phyloP scores from a whole-genome alignment of 2,888 invertebrate genomes.

The Parnassius glacialis region DNA sequence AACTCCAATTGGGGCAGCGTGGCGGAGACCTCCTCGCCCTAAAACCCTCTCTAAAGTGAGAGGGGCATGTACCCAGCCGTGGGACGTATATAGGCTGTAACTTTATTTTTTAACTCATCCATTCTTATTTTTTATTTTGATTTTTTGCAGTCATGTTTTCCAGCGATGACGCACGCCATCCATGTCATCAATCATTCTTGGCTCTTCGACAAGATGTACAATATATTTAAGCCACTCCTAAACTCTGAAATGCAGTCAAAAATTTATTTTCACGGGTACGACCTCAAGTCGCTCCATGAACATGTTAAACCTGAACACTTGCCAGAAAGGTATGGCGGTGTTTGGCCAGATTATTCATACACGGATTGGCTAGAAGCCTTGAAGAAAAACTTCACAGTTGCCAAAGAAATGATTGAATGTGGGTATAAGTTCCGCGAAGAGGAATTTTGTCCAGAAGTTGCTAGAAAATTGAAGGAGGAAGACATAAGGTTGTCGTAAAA shows the following conservation, averaged over 20 bases:
- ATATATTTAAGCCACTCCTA: constrained; percentile 88
- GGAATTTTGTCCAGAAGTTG: constrained; percentile 60
- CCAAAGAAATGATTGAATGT: constrained; percentile 82
- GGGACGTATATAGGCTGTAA: too few relatives aligned
- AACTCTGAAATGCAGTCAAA: constrained; percentile 84
- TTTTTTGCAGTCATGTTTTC: constrained; percentile 84
- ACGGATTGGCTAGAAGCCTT: constrained; percentile 87
- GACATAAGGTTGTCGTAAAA: constrained; percentile 53
- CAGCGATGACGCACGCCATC: constrained; percentile 86
- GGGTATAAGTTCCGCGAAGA: constrained; percentile 82
- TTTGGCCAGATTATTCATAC: constrained; percentile 86
- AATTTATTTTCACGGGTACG: constrained; percentile 86
- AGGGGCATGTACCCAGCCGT: too few relatives aligned
- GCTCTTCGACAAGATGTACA: constrained; percentile 89
- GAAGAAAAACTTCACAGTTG: constrained; percentile 77
- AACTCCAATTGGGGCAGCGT: too few relatives aligned
- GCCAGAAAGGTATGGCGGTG: constrained; percentile 86
- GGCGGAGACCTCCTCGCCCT: too few relatives aligned
- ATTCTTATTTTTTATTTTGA: neutral
- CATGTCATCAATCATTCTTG: constrained; percentile 91
- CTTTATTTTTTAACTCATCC: neutral
- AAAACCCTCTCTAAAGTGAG: too few relatives aligned
- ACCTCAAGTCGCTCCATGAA: constrained; percentile 86
- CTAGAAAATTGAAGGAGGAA: constrained; percentile 58
- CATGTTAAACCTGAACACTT: constrained; percentile 86